Evolutionary conservation across 2,797 vertebrate species (phyloP).

Genomic region (Silurus lanzhouensis): DNA sequence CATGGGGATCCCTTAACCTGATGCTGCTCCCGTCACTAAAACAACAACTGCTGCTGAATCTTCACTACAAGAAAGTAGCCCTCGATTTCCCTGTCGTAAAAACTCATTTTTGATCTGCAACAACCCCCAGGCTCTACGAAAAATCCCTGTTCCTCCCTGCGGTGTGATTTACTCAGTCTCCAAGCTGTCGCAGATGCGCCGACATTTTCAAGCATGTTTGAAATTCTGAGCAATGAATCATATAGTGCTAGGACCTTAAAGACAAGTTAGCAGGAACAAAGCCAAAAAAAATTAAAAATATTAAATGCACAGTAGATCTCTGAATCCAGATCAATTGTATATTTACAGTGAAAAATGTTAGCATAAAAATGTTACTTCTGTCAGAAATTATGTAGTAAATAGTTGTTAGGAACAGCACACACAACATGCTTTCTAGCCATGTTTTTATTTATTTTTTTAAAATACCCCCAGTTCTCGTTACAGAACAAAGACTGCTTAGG

Average conservation of each 20-base stretch:
- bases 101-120: background rate
- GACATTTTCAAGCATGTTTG: background rate
- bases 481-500: background rate
- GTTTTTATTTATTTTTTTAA: background rate
- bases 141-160: background rate
- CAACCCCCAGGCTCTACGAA: background rate
- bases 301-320: background rate
- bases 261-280: background rate
- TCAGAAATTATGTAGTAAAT: background rate
- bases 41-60: background rate
- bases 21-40: background rate
- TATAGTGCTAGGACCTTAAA: no score
- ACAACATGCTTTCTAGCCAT: background rate
- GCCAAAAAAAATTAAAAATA: background rate
- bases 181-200: background rate
- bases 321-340: background rate
- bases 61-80: background rate
- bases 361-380: background rate
- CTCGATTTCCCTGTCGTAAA: background rate
- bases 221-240: background rate
- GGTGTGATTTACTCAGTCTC: background rate
- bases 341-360: background rate
- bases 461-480: background rate
- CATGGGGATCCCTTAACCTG: background rate
- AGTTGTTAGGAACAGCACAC: background rate